These are phyloP conservation scores for Meloidogyne exigua DNA, from an alignment of 1,140 invertebrate genomes.

Conservation along the genomic window DNA sequence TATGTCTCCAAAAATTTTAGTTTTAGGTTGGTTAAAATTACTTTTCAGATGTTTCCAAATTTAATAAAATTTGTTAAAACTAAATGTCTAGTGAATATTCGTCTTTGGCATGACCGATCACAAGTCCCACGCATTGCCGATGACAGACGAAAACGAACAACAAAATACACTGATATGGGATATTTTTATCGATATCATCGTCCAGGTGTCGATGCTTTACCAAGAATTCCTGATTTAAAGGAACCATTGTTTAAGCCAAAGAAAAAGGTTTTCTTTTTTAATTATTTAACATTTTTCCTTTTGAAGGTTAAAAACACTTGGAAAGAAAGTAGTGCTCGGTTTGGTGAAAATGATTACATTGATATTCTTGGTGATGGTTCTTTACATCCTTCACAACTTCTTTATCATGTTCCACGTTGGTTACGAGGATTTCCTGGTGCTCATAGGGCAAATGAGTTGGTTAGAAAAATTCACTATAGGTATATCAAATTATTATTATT, in stretches of 20 bases:
- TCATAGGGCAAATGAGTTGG: constrained; percentile 57
- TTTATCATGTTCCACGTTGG: constrained; percentile 61
- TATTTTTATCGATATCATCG: constrained; percentile 63
- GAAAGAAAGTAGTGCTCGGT: constrained; percentile 44
- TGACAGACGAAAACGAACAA: constrained; percentile 32
- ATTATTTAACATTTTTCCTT: background rate
- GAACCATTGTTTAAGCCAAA: constrained; percentile 47
- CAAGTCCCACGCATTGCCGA: constrained; percentile 40
- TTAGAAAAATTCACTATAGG: constrained; percentile 62
- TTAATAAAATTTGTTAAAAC: background rate
- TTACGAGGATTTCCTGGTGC: constrained; percentile 62
- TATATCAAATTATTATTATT: constrained; percentile 30
- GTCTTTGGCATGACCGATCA: constrained; percentile 42
- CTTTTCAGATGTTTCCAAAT: constrained; percentile 24
- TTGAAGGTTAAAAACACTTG: constrained; percentile 41
- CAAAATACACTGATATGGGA: constrained; percentile 44
- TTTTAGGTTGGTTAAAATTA: background rate
- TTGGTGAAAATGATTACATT: constrained; percentile 63
- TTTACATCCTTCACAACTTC: constrained; percentile 60
- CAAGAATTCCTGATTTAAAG: constrained; percentile 53
- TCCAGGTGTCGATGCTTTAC: constrained; percentile 55
- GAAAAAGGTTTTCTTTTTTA: constrained; percentile 39
- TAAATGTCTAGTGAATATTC: constrained; percentile 7
- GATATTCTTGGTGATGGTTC: constrained; percentile 49
- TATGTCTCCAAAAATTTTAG: background rate